phyloP scores from a whole-genome alignment of 2,113 vertebrate genomes.

The Ctenomys sociabilis region DNA sequence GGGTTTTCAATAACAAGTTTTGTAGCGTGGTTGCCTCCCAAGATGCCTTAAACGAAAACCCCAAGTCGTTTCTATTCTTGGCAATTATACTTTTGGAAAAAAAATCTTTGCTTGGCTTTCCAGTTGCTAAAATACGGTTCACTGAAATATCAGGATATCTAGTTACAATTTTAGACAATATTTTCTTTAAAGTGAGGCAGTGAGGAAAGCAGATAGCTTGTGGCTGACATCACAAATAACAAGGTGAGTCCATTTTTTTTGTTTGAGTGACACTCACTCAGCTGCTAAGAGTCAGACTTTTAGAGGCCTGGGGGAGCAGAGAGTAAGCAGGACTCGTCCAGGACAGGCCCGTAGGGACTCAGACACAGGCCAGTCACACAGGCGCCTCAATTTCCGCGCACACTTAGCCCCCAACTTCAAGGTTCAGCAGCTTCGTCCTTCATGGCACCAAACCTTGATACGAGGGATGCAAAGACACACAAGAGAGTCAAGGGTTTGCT shows the following conservation, averaged over 20 bases:
- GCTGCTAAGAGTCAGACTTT: constrained; percentile 54
- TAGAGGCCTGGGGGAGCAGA: constrained; percentile 21
- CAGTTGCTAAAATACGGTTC: constrained; percentile 66
- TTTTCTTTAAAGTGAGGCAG: constrained; percentile 41
- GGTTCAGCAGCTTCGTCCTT: constrained; percentile 76
- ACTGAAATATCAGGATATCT: constrained; percentile 59
- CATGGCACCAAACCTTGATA: constrained; percentile 76
- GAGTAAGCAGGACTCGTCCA: constrained; percentile 47
- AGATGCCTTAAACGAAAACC: constrained; percentile 68
- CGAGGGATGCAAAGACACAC: constrained; percentile 74
- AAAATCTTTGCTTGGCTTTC: constrained; percentile 58
- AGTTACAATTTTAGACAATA: not conserved
- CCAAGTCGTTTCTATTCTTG: constrained; percentile 64
- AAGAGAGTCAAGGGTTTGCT: constrained; percentile 61
- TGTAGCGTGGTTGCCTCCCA: not conserved
- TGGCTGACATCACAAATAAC: constrained; percentile 54
- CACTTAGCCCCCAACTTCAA: constrained; percentile 70
- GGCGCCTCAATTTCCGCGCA: constrained; percentile 41
- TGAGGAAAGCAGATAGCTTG: not conserved
- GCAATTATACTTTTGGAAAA: constrained; percentile 45
- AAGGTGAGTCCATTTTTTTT: constrained; percentile 62
- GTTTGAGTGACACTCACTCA: constrained; percentile 50
- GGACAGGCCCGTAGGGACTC: not conserved
- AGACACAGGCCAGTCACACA: constrained; percentile 46
- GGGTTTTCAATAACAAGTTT: constrained; percentile 52